Evolutionary conservation across 2,113 vertebrate genomes (phyloP), one percentile per base, ranked within the genome.

Genomic region (Hylia prasina): DNA sequence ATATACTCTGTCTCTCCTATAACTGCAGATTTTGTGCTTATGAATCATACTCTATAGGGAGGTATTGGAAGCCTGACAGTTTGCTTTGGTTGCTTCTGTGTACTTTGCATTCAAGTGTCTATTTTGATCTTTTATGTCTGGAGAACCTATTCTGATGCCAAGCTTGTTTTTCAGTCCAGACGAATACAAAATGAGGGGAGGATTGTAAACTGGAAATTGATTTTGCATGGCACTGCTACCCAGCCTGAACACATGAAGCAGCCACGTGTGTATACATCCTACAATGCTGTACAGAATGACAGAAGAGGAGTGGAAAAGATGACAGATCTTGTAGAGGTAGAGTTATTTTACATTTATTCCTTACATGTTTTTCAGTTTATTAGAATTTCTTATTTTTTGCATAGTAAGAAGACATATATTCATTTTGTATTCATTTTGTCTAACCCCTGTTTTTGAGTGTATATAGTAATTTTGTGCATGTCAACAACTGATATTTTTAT

Each of bases 221-320:
- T 99, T 94, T 98, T 99, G 80, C 99, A 99, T 6, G 99, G 99
- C 53, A 99, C 99, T 12, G 98, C 98, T 5, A 98, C 98, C 54
- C 98, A 98, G 54, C 99, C 99, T 3, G 98, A 99, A 10, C 99
- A 99, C 92, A 99, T 99, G 99, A 98, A 98, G 64, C 98, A 98
- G 61, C 98, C 98, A 4, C 98, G 99, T 37, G 98, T 99, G 10
- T 99, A 99, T 91, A 98, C 98, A 0, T 98, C 99, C n/a, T 99
- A 99, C 96, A 99, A 99, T 17, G 98, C 99, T 0, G 99, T 99
- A 42, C 99, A 99, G 90, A 99, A 99, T 4, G 99, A 99, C 95
- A 98, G 99, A 20, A 98, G 99, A 76, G 99, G 99, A 10, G 99
- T 98, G 81, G 99, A 99, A 82, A 99, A 98, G 82, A 98, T 99